Evolutionary conservation across 2,797 vertebrate genomes (phyloP), one percentile per base, ranked within the genome.

Genomic region (Galagoides demidoff): DNA sequence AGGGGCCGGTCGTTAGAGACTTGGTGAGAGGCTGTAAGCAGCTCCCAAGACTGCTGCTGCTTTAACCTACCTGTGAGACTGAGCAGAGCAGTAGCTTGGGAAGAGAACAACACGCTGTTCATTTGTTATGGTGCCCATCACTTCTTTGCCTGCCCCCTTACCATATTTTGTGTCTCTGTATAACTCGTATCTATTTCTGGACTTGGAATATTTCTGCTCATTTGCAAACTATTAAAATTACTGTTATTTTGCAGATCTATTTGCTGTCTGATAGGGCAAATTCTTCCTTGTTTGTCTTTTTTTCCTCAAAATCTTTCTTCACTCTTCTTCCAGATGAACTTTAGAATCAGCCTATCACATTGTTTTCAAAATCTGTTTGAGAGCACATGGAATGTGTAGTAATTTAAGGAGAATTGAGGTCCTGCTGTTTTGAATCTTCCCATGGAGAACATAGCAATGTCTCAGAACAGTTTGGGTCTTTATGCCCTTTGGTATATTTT

Each of bases 61-160:
- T 27, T n/a, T 68, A 16, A 16, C 7, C 11, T 8, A 7, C 1
- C 4, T 0, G 22, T 5, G 59, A 34, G 25, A 1, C 59, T 1
- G 3, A 4, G 7, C 17, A 8, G n/a, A 81, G 25, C 64, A 0
- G 5, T 29, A 45, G 57, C 7, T 1, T n/a, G 71, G 78, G 45
- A 31, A 31, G 27, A 25, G 71, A 22, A 34, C 49, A 22, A 34
- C 49, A 45, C 71, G 1, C 2, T 39, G 20, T 55, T 59, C 4
- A 1, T 77, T 70, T 37, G 31, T 20, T 4, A 7, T 2, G 7
- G 29, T 0, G 0, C 3, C 9, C 3, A 0, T 27, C 68, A 63
- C 49, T 20, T 37, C 43, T 43, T 7, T 52, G 2, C 49, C 14
- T 9, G 2, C n/a, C 9, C 22, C 7, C 74, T n/a, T 45, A 0